Evolutionary conservation across 2,888 invertebrate genomes (phyloP), one percentile per base, ranked within the genome.

Genomic region (Amphipyra tragopoginis): DNA sequence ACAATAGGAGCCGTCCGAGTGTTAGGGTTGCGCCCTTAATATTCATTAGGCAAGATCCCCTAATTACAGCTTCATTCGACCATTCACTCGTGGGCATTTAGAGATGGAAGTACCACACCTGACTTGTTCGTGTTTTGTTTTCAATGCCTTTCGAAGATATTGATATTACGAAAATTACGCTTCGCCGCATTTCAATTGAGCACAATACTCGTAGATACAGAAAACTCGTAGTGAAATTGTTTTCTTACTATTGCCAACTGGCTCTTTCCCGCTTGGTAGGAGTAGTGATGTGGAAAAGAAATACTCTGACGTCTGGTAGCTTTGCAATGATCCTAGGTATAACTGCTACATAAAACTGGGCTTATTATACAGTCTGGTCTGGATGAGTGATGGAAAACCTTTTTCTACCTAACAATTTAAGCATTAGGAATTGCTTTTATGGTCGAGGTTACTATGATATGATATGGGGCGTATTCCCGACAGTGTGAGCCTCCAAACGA

Each of bases 1-100:
- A 86, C 83, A 81, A 86, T 82, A 84, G 84, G 81, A 75, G 78
- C 73, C 77, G 75, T 54, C 78, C 79, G 68, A 54, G 50, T 54
- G 82, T 87, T 88, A 85, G 91, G 92, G 92, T 83, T 84, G 86
- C 83, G 82, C 87, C 93, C 90, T 75, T 90, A 92, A 93, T 93
- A 91, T 91, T 92, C 90, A 93, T 93, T 93, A 93, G 77, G 64
- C 61, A 75, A 83, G 84, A 90, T 86, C 91, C 91, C 92, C 90
- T 93, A 93, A 93, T 93, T 93, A 91, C 87, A 77, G 80, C 77
- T 83, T 76, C 85, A 83, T 83, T 91, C 90, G 87, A 86, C 88
- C 91, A 78, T 86, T 71, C 53, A 63, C 61, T 34, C 55, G 58
- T 73, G 74, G 66, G 64, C 47, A 70, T 78, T 77, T 81, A 80